Evolutionary conservation across 2,797 vertebrate genomes (phyloP).

Genomic region (Clarias platycephalus): DNA sequence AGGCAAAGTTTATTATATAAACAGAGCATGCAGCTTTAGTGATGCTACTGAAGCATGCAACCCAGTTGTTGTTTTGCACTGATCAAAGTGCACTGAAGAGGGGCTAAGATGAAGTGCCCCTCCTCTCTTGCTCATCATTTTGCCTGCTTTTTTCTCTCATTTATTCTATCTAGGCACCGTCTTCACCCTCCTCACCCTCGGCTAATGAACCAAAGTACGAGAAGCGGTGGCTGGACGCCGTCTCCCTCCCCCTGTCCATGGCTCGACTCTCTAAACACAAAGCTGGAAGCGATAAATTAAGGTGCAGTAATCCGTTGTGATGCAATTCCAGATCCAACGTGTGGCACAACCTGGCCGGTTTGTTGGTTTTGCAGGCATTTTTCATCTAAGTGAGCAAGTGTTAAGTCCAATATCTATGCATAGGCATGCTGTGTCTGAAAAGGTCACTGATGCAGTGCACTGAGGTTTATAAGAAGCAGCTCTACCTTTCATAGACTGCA

Average conservation of each 20-base stretch:
- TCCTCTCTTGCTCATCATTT: slow-evolving; percentile 31
- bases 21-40: slow-evolving; percentile 26
- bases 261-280: slow-evolving; percentile 91
- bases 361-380: slow-evolving; percentile 67
- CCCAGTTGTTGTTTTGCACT: slow-evolving; percentile 33
- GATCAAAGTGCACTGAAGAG: slow-evolving; percentile 49
- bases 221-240: slow-evolving; percentile 89
- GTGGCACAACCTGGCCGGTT: slow-evolving; percentile 57
- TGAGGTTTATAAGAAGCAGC: slow-evolving; percentile 33
- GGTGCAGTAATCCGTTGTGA: slow-evolving; percentile 81
- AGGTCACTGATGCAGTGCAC: slow-evolving; percentile 62
- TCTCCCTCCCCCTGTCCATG: slow-evolving; percentile 85
- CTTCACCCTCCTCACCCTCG: slow-evolving; percentile 82
- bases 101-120: slow-evolving; percentile 48
- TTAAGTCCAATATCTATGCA: slow-evolving; percentile 76
- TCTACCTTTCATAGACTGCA: slow-evolving; percentile 30
- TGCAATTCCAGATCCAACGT: slow-evolving; percentile 61
- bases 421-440: slow-evolving; percentile 69
- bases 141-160: slow-evolving; percentile 60
- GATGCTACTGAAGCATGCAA: slow-evolving; percentile 29
- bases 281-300: slow-evolving; percentile 84
- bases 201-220: slow-evolving; percentile 91
- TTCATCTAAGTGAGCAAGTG: slow-evolving; percentile 62
- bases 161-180: slow-evolving; percentile 81
- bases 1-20: slow-evolving; percentile 37